Conservation (phyloP, 2,113 vertebrate genomes). For the Bostrychus sinensis region DNA sequence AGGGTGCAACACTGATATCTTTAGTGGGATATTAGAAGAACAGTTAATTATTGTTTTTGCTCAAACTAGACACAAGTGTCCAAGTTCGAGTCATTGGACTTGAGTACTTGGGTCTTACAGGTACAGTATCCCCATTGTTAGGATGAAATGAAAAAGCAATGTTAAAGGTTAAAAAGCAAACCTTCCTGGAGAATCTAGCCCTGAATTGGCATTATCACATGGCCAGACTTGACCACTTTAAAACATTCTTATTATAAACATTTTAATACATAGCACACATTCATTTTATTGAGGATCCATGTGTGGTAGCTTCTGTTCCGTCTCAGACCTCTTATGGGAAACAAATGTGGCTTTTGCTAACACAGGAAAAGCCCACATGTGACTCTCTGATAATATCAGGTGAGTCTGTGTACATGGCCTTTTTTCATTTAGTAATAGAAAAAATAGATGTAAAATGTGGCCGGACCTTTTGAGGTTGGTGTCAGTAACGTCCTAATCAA, state of each 20-base stretch:
- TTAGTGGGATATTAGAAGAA: too few relatives aligned
- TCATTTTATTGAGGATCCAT: conserved; percentile 16
- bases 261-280: conserved; percentile 21
- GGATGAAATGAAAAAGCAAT: too few relatives aligned
- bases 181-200: too few relatives aligned
- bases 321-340: conserved; percentile 85
- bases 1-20: too few relatives aligned
- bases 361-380: conserved; percentile 60
- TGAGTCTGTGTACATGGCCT: conserved; percentile 10
- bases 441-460: conserved; percentile 47
- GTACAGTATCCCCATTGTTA: too few relatives aligned
- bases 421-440: conserved; percentile 52
- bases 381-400: conserved; percentile 60
- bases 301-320: conserved; percentile 75
- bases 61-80: too few relatives aligned
- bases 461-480: conserved; percentile 49
- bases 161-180: too few relatives aligned
- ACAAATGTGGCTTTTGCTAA: conserved; percentile 74
- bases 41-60: too few relatives aligned
- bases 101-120: too few relatives aligned
- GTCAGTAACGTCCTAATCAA: conserved; percentile 80
- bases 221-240: too few relatives aligned
- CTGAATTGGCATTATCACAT: too few relatives aligned
- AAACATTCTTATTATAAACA: neutral
- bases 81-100: too few relatives aligned